Evolutionary conservation across 2,797 vertebrate genomes (phyloP).

Genomic region (Macroramphosus scolopax): DNA sequence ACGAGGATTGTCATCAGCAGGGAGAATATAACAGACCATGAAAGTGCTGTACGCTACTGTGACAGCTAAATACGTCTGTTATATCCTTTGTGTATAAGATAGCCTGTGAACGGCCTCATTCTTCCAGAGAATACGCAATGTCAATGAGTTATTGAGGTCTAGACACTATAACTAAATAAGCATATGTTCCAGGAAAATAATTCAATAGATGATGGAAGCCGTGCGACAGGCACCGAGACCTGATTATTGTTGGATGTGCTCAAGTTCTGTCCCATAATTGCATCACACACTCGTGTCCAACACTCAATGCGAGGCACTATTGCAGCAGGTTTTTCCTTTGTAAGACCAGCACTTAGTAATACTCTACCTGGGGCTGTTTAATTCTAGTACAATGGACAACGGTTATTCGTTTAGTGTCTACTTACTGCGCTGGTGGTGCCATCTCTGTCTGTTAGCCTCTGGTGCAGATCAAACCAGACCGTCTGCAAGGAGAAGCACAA

Average conservation of each 20-base stretch:
- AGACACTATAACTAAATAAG: constrained; percentile 30
- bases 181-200: constrained; percentile 36
- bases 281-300: constrained; percentile 6
- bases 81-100: constrained; percentile 23
- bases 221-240: too few relatives aligned
- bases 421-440: constrained; percentile 88
- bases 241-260: too few relatives aligned
- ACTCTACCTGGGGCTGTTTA: constrained; percentile 16
- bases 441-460: constrained; percentile 92
- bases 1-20: too few relatives aligned
- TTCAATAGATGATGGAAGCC: too few relatives aligned
- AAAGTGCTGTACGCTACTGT: constrained; percentile 9
- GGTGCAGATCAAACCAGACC: constrained; percentile 95
- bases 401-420: constrained; percentile 42
- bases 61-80: constrained; percentile 2
- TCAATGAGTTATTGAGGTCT: constrained; percentile 40
- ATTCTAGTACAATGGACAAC: too few relatives aligned
- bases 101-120: constrained; percentile 19
- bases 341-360: constrained; percentile 12
- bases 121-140: constrained; percentile 1
- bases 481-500: constrained; percentile 84
- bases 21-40: constrained; percentile 4
- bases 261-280: too few relatives aligned
- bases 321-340: constrained; percentile 8
- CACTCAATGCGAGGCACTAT: background rate